Evolutionary conservation across 2,888 invertebrate species (phyloP).

Genomic region (Hololepta plana): DNA sequence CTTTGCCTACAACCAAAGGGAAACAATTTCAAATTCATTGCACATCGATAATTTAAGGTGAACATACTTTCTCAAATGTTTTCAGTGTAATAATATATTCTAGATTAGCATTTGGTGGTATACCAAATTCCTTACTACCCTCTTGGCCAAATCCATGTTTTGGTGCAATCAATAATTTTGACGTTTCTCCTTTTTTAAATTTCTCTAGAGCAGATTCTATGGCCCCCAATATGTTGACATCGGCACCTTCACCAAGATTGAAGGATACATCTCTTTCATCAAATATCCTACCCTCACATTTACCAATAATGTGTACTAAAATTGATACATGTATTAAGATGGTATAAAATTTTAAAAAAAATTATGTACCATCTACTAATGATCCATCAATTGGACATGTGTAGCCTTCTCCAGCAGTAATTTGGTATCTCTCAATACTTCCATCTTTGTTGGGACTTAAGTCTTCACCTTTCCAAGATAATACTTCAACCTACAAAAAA

Average conservation of each 20-base stretch:
- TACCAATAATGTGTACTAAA: conserved; percentile 56
- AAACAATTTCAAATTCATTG: conserved; percentile 5
- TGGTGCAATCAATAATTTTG: conserved; percentile 51
- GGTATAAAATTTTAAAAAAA: background rate
- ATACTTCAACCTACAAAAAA: conserved; percentile 55
- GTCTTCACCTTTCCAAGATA: conserved; percentile 80
- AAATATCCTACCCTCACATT: conserved; percentile 45
- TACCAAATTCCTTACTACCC: conserved; percentile 49
- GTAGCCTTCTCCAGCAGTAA: conserved; percentile 52
- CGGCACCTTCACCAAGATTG: conserved; percentile 68
- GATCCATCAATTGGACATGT: conserved; percentile 67
- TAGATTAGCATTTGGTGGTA: conserved; percentile 63
- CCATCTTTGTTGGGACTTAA: conserved; percentile 70
- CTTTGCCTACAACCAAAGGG: conserved; percentile 35
- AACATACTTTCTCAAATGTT: conserved; percentile 59
- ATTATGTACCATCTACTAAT: conserved; percentile 52
- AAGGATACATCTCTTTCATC: conserved; percentile 74
- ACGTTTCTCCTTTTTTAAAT: conserved; percentile 65
- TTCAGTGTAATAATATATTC: conserved; percentile 69
- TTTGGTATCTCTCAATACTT: conserved; percentile 54
- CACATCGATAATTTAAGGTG: background rate
- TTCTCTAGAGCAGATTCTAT: conserved; percentile 65
- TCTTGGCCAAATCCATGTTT: conserved; percentile 61
- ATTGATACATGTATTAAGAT: too few species aligned
- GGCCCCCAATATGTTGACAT: conserved; percentile 58